Evolutionary conservation across 2,113 vertebrate genomes (phyloP).

Genomic region (Coptodon rendalli): DNA sequence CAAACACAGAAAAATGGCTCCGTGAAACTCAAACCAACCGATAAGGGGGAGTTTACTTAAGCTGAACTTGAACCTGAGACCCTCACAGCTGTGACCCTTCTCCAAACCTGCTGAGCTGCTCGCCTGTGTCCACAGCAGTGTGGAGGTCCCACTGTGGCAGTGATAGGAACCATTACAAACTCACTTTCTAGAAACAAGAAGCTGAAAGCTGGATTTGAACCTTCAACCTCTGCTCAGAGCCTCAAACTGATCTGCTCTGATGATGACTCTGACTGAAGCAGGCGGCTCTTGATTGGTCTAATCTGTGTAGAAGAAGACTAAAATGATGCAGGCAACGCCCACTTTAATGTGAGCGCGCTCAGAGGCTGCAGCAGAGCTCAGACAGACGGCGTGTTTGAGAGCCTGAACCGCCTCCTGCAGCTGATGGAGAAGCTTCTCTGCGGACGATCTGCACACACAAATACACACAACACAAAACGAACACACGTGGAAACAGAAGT

Average conservation of each 20-base stretch:
- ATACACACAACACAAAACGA: background rate
- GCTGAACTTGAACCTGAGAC: background rate
- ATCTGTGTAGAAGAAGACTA: background rate
- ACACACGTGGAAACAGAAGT: fast-evolving
- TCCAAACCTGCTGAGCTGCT: background rate
- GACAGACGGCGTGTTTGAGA: background rate
- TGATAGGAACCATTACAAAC: background rate
- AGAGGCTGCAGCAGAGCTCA: background rate
- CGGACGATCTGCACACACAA: background rate
- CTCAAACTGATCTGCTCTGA: background rate
- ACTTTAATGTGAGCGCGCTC: background rate
- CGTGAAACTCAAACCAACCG: background rate
- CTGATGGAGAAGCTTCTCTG: background rate
- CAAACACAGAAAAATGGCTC: background rate
- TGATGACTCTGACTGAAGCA: background rate
- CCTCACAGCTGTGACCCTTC: background rate
- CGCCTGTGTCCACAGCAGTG: background rate
- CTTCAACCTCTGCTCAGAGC: background rate
- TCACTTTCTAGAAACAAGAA: background rate
- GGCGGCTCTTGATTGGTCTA: background rate
- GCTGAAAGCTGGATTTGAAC: background rate
- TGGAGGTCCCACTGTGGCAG: background rate
- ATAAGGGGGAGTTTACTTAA: fast-evolving
- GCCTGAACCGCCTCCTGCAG: background rate
- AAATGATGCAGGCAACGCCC: background rate